A percentile compares a stretch with the other conserved stretches of the same genome.
Conservation (phyloP, 2,888 invertebrate genomes). For the Xestia sexstrigata region DNA sequence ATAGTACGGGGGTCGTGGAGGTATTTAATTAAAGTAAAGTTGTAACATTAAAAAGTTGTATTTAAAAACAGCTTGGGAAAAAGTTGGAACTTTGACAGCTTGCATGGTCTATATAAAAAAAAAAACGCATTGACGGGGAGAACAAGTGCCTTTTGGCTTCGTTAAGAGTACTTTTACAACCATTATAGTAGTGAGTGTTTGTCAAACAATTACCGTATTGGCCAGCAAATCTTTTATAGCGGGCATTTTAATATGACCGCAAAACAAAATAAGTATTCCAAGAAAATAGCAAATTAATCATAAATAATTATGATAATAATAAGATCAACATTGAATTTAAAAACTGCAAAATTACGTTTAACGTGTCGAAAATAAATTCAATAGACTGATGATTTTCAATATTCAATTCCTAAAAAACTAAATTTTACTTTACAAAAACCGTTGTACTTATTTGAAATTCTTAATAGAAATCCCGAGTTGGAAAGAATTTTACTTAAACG, state of each 20-base stretch:
- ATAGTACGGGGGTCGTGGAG: background rate
- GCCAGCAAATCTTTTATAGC: background rate
- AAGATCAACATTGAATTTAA: background rate
- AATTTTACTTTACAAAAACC: background rate
- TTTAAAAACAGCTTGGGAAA: no score
- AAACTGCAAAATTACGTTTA: background rate
- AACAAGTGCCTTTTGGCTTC: no score
- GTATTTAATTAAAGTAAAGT: background rate
- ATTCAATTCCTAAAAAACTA: background rate
- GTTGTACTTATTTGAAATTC: background rate
- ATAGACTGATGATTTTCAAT: background rate
- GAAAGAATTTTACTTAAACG: conserved; percentile 27
- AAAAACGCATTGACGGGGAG: no score
- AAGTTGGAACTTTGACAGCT: no score
- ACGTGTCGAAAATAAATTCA: background rate
- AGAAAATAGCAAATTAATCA: background rate
- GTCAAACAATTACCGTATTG: background rate
- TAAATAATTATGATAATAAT: background rate
- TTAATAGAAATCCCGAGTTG: conserved; percentile 10
- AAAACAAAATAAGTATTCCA: background rate
- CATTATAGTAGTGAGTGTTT: background rate
- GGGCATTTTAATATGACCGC: background rate
- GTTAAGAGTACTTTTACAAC: no score
- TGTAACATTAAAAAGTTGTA: no score
- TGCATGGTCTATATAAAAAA: no score